phyloP scores from a whole-genome alignment of 2,113 vertebrate species.

The Crotalus viridis region DNA sequence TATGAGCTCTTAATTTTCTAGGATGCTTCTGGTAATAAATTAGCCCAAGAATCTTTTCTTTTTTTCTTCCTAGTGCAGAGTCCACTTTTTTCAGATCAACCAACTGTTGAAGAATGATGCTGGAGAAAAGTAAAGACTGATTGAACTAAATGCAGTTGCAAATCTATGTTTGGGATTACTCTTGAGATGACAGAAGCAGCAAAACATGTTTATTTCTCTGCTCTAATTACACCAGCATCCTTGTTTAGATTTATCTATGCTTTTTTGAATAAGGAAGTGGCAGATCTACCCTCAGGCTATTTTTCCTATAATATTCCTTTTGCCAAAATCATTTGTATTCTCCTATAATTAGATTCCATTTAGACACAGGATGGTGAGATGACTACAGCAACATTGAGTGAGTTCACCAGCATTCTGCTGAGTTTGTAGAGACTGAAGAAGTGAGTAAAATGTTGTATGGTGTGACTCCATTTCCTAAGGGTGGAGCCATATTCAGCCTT shows the following conservation, averaged over 20 bases:
- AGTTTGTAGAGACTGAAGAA: background rate
- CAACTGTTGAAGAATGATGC: background rate
- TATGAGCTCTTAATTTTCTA: background rate
- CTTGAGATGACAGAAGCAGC: background rate
- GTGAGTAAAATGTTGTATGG: background rate
- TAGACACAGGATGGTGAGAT: background rate
- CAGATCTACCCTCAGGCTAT: background rate
- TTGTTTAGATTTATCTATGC: background rate
- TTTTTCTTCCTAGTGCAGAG: background rate
- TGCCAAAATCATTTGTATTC: background rate
- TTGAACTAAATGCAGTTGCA: background rate
- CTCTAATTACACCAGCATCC: background rate
- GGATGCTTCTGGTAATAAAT: background rate
- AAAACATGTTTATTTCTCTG: background rate
- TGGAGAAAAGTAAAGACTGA: background rate
- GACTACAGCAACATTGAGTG: background rate
- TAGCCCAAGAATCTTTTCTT: background rate
- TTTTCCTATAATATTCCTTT: background rate
- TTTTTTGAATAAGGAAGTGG: background rate
- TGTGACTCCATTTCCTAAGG: background rate
- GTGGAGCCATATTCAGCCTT: background rate
- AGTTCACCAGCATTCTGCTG: background rate
- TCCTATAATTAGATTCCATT: background rate
- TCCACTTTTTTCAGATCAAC: background rate
- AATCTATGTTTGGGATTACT: background rate